Evolutionary conservation across 2,113 vertebrate species (phyloP).

Genomic region (Tursiops truncatus): DNA sequence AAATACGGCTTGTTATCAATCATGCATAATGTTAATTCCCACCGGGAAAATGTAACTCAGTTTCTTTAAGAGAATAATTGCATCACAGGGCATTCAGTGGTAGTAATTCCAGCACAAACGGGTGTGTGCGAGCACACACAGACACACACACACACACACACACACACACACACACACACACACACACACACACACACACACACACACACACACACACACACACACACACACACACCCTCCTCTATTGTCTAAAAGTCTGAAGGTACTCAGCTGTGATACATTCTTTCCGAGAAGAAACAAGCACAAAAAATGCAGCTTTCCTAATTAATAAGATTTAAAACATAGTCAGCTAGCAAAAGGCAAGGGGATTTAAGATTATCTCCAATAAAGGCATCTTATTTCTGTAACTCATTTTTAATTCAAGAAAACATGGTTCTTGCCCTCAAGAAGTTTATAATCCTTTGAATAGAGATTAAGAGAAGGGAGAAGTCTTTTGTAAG

Average conservation of each 20-base stretch:
- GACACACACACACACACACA: not conserved
- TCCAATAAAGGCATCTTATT: not conserved
- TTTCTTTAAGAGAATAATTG: constrained; percentile 36
- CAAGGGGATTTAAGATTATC: constrained; percentile 22
- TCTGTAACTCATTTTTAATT: constrained; percentile 45
- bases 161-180: too few species aligned
- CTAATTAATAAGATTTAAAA: constrained; percentile 60
- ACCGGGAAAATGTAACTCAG: not conserved
- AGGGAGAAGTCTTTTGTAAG: not conserved
- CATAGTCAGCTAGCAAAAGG: not conserved
- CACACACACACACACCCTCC: too few species aligned
- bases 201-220: too few species aligned
- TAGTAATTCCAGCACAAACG: not conserved
- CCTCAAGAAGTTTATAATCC: constrained; percentile 42
- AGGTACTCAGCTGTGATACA: not conserved
- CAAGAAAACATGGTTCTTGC: not conserved
- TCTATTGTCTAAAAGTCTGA: not conserved
- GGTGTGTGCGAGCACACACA: not conserved
- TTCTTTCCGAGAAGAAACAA: not conserved
- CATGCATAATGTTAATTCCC: not conserved
- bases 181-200: not conserved
- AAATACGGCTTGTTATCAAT: not conserved
- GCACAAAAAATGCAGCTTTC: not conserved
- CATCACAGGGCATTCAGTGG: not conserved
- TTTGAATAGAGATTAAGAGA: constrained; percentile 27